Evolutionary conservation across 23 tunicate species (phyloP).

Genomic region (Ciona savignyi): DNA sequence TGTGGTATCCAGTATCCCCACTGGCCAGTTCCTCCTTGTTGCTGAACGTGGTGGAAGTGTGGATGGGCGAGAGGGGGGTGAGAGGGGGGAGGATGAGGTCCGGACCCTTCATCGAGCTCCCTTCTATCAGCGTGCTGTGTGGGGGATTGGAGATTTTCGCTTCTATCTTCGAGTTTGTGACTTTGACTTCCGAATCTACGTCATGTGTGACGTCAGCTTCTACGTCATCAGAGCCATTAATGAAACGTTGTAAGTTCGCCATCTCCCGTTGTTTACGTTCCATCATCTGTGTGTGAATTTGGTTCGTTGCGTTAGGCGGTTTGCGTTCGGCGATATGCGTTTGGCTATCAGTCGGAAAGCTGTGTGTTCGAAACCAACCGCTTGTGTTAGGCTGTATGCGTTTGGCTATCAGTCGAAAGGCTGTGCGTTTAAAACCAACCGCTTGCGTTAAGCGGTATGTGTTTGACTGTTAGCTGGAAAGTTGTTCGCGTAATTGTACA

Average conservation of each 20-base stretch:
- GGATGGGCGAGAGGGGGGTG: constrained; percentile 27
- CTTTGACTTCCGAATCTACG: neutral
- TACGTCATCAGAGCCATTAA: neutral
- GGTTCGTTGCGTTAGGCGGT: too few relatives aligned
- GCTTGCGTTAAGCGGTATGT: too few relatives aligned
- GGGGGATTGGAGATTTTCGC: neutral
- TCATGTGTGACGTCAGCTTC: neutral
- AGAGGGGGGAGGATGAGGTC: constrained; percentile 9
- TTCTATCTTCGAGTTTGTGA: too few relatives aligned
- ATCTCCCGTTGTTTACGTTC: constrained; percentile 28
- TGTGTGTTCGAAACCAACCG: too few relatives aligned
- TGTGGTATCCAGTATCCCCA: constrained; percentile 47
- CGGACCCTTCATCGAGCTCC: neutral
- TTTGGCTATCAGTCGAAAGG: too few relatives aligned
- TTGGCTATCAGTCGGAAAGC: too few relatives aligned
- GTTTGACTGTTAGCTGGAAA: too few relatives aligned
- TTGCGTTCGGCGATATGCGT: too few relatives aligned
- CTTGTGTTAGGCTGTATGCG: too few relatives aligned
- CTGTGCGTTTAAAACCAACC: too few relatives aligned
- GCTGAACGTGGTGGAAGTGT: constrained; percentile 11
- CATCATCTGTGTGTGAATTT: constrained; percentile 23
- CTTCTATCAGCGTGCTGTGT: neutral
- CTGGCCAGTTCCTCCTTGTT: constrained; percentile 10
- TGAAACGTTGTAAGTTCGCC: neutral
- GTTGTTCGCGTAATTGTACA: too few relatives aligned